Evolutionary conservation across 2,888 invertebrate species (phyloP).

Genomic region (Mystacides longicornis): DNA sequence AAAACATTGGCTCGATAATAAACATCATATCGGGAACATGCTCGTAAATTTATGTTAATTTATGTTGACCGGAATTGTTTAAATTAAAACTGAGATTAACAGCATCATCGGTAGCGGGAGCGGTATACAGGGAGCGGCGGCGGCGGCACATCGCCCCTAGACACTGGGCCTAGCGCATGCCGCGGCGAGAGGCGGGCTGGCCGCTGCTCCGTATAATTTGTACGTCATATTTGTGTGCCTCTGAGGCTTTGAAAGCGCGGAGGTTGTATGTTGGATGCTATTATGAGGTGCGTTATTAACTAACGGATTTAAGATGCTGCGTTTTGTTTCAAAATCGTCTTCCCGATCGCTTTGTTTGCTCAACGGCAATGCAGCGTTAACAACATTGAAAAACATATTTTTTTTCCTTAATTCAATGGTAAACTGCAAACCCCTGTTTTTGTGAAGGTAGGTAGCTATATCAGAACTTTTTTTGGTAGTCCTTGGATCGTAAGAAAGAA

Average conservation of each 20-base stretch:
- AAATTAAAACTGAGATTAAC: background rate
- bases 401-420: too few species aligned
- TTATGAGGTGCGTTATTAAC: constrained; percentile 4
- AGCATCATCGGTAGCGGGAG: background rate
- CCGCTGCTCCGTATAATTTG: constrained; percentile 1
- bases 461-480: too few species aligned
- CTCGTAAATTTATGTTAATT: background rate
- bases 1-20: background rate
- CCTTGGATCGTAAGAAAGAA: too few species aligned
- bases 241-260: constrained; percentile 14
- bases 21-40: background rate
- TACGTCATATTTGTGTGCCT: constrained; percentile 1
- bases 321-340: background rate
- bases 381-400: too few species aligned
- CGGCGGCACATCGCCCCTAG: too few species aligned
- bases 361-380: too few species aligned
- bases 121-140: too few species aligned
- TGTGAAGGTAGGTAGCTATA: too few species aligned
- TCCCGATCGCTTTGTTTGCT: too few species aligned
- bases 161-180: too few species aligned
- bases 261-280: background rate
- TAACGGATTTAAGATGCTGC: constrained; percentile 3
- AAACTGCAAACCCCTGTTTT: too few species aligned
- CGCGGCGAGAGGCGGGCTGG: too few species aligned
- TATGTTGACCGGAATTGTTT: background rate